These are phyloP conservation scores for Phaethornis superciliosus DNA, from an alignment of 2,113 vertebrate genomes.

Conservation along the genomic window DNA sequence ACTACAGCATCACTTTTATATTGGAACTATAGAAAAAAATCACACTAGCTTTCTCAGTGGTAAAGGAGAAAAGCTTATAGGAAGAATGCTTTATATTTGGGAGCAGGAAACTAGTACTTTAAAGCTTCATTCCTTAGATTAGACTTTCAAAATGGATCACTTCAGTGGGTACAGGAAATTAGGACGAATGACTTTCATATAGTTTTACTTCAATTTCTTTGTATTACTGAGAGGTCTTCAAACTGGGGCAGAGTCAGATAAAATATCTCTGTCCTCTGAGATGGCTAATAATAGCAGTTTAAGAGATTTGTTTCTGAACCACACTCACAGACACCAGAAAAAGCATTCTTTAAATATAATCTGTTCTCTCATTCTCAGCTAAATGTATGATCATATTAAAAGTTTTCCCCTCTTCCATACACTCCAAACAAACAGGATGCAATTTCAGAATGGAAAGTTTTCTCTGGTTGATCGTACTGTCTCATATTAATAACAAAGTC, in stretches of 20 bases:
- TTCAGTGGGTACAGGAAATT: slow-evolving; percentile 31
- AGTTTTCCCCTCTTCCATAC: background rate
- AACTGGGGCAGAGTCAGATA: slow-evolving; percentile 55
- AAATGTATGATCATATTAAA: background rate
- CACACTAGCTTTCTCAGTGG: background rate
- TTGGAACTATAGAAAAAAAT: background rate
- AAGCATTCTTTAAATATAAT: slow-evolving; percentile 8
- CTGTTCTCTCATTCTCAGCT: slow-evolving; percentile 5
- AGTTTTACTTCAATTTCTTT: slow-evolving; percentile 22
- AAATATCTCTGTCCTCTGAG: slow-evolving; percentile 48
- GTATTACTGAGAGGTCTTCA: slow-evolving; percentile 31
- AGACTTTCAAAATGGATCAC: background rate
- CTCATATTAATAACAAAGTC: background rate
- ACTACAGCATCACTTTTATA: background rate
- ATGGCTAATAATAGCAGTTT: slow-evolving; percentile 52
- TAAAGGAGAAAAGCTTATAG: background rate
- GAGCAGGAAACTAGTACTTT: background rate
- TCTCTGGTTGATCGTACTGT: background rate
- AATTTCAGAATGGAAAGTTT: background rate
- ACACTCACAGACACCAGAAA: background rate
- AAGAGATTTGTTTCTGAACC: slow-evolving; percentile 24
- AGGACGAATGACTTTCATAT: slow-evolving; percentile 44
- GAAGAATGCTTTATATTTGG: background rate
- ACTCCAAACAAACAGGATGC: background rate
- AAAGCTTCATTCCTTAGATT: background rate